Conservation (phyloP, 2,797 vertebrate genomes). For the Fistularia commersonii region DNA sequence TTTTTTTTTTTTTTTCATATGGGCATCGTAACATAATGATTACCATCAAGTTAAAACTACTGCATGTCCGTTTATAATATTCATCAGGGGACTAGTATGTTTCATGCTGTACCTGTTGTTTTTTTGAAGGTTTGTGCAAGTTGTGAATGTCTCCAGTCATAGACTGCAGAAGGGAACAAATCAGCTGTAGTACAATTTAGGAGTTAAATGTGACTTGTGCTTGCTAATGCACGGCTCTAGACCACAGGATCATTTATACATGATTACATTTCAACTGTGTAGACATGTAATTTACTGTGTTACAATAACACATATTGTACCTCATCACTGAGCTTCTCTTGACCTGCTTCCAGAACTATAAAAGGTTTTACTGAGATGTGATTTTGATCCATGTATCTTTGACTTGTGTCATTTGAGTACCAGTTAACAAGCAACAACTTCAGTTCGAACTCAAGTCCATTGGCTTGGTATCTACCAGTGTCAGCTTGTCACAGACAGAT, state of each 20-base stretch:
- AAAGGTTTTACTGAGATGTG: constrained; percentile 16
- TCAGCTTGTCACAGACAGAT: constrained; percentile 13
- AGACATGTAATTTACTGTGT: constrained; percentile 16
- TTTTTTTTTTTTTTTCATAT: too few relatives aligned
- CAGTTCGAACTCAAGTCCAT: not conserved
- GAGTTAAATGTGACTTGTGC: too few relatives aligned
- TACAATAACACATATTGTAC: constrained; percentile 23
- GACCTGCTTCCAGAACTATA: constrained; percentile 8
- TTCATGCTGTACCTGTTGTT: too few relatives aligned
- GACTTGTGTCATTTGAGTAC: not conserved
- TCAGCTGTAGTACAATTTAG: too few relatives aligned
- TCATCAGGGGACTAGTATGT: too few relatives aligned
- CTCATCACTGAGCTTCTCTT: constrained; percentile 5
- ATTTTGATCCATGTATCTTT: constrained; percentile 18
- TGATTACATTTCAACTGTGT: constrained; percentile 1
- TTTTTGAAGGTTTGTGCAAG: too few relatives aligned
- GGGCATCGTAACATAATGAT: too few relatives aligned
- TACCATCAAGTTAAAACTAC: too few relatives aligned
- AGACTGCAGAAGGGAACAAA: too few relatives aligned
- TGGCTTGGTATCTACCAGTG: constrained; percentile 31
- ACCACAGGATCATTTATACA: not conserved
- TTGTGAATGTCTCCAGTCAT: too few relatives aligned
- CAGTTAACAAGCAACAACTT: constrained; percentile 4
- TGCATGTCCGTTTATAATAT: too few relatives aligned
- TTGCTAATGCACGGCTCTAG: too few relatives aligned